phyloP scores from a whole-genome alignment of 2,797 vertebrate species.

The Erethizon dorsatum region DNA sequence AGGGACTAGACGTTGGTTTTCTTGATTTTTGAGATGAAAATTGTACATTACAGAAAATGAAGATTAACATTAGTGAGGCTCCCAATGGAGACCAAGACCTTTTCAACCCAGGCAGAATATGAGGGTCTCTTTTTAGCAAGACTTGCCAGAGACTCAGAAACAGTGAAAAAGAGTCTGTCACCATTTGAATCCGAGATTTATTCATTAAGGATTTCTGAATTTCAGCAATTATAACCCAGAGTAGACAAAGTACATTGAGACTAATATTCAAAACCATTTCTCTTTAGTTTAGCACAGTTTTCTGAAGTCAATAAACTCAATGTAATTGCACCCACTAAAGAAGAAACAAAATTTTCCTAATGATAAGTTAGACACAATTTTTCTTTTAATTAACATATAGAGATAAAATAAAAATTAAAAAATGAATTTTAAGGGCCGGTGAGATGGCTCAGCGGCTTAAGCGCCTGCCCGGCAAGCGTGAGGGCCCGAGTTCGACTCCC shows the following conservation, averaged over 20 bases:
- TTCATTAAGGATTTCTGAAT: background rate
- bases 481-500: no score
- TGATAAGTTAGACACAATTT: background rate
- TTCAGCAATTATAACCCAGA: background rate
- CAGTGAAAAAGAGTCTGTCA: background rate
- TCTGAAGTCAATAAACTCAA: background rate
- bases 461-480: no score
- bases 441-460: no score
- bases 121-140: background rate
- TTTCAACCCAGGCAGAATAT: background rate
- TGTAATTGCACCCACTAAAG: background rate
- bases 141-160: background rate
- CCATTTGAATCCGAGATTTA: background rate
- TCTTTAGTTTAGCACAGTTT: constrained; percentile 10
- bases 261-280: background rate
- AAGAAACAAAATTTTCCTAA: background rate
- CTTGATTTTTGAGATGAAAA: constrained; percentile 12
- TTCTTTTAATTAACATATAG: constrained; percentile 19
- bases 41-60: background rate
- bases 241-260: background rate
- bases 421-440: constrained; percentile 18
- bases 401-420: background rate
- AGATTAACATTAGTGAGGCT: background rate
- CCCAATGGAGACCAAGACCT: background rate
- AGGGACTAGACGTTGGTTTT: background rate